Conservation (phyloP, 2,113 vertebrate genomes). For the Myotis yumanensis region DNA sequence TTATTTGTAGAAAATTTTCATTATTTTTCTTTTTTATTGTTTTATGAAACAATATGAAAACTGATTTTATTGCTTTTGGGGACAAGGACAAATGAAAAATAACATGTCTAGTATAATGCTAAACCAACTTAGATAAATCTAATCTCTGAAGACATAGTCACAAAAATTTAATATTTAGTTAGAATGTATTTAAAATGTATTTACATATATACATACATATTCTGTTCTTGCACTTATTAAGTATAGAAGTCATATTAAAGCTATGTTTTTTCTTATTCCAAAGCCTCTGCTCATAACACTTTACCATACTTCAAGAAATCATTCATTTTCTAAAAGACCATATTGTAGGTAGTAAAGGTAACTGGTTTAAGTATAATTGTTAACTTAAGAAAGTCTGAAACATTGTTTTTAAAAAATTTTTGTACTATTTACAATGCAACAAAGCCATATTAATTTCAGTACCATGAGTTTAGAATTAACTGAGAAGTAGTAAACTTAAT, state of each 20-base stretch:
- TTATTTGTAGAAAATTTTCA: not conserved
- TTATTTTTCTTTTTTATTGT: not conserved
- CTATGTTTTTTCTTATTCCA: not conserved
- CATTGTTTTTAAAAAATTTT: not conserved
- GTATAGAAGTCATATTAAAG: not conserved
- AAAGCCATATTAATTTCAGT: not conserved
- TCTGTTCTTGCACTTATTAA: not conserved
- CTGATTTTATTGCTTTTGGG: slow-evolving; percentile 2
- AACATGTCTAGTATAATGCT: not conserved
- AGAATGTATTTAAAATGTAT: not conserved
- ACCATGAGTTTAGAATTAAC: not conserved
- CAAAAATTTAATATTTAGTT: not conserved
- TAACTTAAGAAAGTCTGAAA: not conserved
- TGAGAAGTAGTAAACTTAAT: not conserved
- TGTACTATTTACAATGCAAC: not conserved
- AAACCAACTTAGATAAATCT: not conserved
- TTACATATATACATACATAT: not conserved
- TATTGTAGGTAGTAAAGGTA: not conserved
- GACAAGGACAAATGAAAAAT: not conserved
- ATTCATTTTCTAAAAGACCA: not conserved
- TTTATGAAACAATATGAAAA: slow-evolving; percentile 1
- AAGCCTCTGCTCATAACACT: not conserved
- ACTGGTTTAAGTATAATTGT: not conserved
- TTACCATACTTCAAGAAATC: not conserved
- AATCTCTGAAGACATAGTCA: not conserved